Evolutionary conservation across 2,113 vertebrate species (phyloP).

Genomic region (Grus americana): DNA sequence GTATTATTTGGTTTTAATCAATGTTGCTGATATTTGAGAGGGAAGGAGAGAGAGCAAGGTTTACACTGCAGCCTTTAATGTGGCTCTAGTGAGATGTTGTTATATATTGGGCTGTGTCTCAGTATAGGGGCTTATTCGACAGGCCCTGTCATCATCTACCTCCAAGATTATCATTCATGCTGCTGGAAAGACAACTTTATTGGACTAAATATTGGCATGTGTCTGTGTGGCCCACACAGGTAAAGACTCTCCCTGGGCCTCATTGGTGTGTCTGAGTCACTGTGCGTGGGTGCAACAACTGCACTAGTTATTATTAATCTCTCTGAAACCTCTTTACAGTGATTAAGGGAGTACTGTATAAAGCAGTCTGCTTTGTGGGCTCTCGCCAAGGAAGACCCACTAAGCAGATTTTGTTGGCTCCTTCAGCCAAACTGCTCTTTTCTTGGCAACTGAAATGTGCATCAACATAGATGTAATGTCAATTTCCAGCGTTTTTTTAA

Average conservation of each 20-base stretch:
- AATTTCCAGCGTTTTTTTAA: not conserved
- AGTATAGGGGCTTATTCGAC: slow-evolving; percentile 2
- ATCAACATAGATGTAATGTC: slow-evolving; percentile 29
- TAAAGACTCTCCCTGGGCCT: slow-evolving; percentile 14
- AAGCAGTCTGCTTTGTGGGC: slow-evolving; percentile 48
- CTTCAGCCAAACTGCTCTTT: slow-evolving; percentile 66
- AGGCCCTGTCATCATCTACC: slow-evolving; percentile 24
- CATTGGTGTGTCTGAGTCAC: slow-evolving; percentile 35
- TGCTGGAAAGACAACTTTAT: slow-evolving; percentile 47
- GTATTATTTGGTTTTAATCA: slow-evolving; percentile 25
- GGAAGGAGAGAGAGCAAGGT: not conserved
- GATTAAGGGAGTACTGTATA: slow-evolving; percentile 51
- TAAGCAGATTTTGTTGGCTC: slow-evolving; percentile 60
- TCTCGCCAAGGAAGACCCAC: slow-evolving; percentile 47
- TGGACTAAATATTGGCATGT: slow-evolving; percentile 51
- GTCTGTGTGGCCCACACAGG: slow-evolving; percentile 50
- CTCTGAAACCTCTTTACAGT: slow-evolving; percentile 49
- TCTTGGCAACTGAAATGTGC: slow-evolving; percentile 28
- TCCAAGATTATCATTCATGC: slow-evolving; percentile 49
- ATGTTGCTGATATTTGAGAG: not conserved
- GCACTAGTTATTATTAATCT: slow-evolving; percentile 65
- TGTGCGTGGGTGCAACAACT: slow-evolving; percentile 27
- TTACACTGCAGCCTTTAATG: slow-evolving; percentile 11
- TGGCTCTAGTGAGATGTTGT: not conserved
- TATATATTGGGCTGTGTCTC: not conserved